These are phyloP conservation scores for Pseudorasbora parva DNA, from an alignment of 2,113 vertebrate species.

Conservation along the genomic window DNA sequence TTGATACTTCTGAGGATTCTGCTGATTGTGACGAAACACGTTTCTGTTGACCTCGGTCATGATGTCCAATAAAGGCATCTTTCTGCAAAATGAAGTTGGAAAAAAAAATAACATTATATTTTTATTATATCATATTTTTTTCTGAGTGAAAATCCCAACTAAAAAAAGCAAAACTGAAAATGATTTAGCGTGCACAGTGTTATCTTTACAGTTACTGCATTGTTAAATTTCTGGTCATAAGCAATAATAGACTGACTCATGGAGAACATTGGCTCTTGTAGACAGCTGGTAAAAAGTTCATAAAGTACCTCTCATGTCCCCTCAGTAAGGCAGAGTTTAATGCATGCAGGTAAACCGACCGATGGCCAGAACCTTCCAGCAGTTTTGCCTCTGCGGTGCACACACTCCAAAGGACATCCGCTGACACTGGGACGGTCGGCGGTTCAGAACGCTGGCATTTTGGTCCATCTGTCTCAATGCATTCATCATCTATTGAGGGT, in stretches of 20 bases:
- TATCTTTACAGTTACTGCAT: background rate
- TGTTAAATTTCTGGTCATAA: background rate
- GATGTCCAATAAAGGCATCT: constrained; percentile 70
- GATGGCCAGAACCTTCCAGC: constrained; percentile 60
- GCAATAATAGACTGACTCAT: background rate
- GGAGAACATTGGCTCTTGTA: too few species aligned
- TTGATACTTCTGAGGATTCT: constrained; percentile 62
- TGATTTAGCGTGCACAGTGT: background rate
- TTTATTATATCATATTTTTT: background rate
- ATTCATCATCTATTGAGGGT: background rate
- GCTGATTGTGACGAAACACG: constrained; percentile 71
- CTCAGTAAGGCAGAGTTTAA: constrained; percentile 69
- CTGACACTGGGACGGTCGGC: constrained; percentile 68
- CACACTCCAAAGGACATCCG: constrained; percentile 82
- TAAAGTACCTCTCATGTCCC: constrained; percentile 69
- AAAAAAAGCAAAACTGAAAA: background rate
- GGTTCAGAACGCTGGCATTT: background rate
- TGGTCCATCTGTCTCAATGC: constrained; percentile 70
- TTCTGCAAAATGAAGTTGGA: constrained; percentile 63
- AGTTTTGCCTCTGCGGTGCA: constrained; percentile 68
- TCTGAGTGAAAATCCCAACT: background rate
- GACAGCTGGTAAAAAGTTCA: too few species aligned
- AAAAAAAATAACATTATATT: background rate
- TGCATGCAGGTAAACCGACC: constrained; percentile 70
- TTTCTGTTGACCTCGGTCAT: constrained; percentile 75